Percentiles rank a stretch among this genome's conserved stretches.
phyloP scores from a whole-genome alignment of 2,797 vertebrate species.

The Hybognathus amarus region DNA sequence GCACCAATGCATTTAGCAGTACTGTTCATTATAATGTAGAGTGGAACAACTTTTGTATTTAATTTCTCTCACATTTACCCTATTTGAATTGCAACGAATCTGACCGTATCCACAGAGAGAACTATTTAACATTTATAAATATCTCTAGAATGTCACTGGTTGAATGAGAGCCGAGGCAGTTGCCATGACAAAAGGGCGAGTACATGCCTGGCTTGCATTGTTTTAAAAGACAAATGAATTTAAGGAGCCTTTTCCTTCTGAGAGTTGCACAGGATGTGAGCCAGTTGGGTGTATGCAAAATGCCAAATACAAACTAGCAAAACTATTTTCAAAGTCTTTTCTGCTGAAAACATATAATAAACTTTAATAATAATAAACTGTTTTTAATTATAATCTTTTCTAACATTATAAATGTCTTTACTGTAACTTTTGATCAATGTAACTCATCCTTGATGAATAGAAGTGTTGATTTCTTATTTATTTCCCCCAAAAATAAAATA shows the following conservation, averaged over 20 bases:
- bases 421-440: no score
- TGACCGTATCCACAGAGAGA: conserved; percentile 12
- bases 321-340: background rate
- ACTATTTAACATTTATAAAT: conserved; percentile 46
- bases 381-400: no score
- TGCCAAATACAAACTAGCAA: conserved; percentile 2
- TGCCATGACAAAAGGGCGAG: conserved; percentile 35
- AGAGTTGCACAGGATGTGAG: conserved; percentile 47
- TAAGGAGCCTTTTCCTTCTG: conserved; percentile 49
- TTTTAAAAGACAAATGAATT: conserved; percentile 50
- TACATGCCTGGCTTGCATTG: conserved; percentile 31
- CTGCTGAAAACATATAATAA: background rate
- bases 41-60: background rate
- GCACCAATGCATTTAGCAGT: background rate
- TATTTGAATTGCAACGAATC: conserved; percentile 3
- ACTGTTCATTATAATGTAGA: background rate
- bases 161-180: conserved; percentile 1
- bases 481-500: no score
- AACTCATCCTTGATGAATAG: no score
- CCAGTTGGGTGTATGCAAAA: conserved; percentile 17
- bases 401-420: no score
- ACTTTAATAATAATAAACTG: background rate
- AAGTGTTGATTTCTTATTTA: no score
- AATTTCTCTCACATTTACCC: conserved; percentile 13
- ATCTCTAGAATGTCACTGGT: conserved; percentile 30